A percentile compares a stretch with the other conserved stretches of the same genome.
phyloP scores from a whole-genome alignment of 92 coral and sea anemone genomes.

The Zoanthus sansibaricus region DNA sequence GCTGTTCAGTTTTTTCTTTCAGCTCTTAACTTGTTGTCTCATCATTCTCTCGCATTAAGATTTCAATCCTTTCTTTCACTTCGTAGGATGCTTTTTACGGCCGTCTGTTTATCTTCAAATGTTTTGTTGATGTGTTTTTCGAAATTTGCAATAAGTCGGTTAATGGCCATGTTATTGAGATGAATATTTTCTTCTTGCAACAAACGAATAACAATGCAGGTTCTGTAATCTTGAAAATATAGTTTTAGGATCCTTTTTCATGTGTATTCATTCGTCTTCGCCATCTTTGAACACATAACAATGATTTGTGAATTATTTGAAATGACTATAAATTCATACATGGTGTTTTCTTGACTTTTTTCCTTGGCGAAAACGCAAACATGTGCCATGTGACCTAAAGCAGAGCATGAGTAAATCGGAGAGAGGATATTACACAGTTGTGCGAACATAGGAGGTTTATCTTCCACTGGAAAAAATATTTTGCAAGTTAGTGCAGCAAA shows the following conservation, averaged over 20 bases:
- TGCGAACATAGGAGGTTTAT: too few species aligned
- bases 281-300: not conserved
- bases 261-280: slow-evolving; percentile 3
- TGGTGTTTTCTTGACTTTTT: not conserved
- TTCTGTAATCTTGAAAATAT: not conserved
- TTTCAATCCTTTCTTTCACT: not conserved
- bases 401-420: not conserved
- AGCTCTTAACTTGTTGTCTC: slow-evolving; percentile 2
- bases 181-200: not conserved
- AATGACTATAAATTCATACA: not conserved
- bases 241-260: not conserved
- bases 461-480: too few species aligned
- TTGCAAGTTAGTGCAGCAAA: too few species aligned
- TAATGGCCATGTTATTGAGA: not conserved
- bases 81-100: not conserved
- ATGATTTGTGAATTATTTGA: not conserved
- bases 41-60: not conserved
- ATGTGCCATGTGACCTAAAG: not conserved
- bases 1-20: not conserved
- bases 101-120: not conserved
- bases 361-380: not conserved
- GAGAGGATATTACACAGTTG: not conserved
- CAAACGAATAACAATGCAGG: not conserved
- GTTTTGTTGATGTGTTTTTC: not conserved
- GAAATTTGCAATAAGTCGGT: not conserved